Evolutionary conservation across 2,888 invertebrate species (phyloP).

Genomic region (Drosophila seclusa): DNA sequence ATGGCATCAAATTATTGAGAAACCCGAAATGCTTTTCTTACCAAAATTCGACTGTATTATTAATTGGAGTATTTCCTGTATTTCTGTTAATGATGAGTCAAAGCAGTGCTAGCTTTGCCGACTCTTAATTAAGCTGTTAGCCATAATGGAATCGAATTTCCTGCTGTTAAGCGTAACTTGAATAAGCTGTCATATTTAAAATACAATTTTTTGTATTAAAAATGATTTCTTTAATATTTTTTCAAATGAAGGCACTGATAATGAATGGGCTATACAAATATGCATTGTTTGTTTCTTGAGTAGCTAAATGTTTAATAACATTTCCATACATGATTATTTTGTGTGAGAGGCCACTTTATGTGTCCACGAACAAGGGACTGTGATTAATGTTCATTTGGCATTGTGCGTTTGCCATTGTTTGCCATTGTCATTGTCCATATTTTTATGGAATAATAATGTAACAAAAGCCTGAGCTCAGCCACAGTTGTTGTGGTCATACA

Average conservation of each 20-base stretch:
- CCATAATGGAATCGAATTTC: not conserved
- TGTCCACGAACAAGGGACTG: conserved; percentile 35
- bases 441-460: conserved; percentile 33
- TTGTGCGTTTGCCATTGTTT: conserved; percentile 64
- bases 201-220: not conserved
- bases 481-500: conserved; percentile 7
- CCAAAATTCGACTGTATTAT: conserved; percentile 13
- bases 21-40: conserved; percentile 23
- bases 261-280: not conserved
- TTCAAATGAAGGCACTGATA: not conserved
- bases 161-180: not conserved
- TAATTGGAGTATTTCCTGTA: conserved; percentile 17
- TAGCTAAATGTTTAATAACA: conserved; percentile 16
- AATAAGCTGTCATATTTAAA: not conserved
- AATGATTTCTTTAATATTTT: not conserved
- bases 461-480: conserved; percentile 24
- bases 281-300: not conserved
- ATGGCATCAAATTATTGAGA: conserved; percentile 60
- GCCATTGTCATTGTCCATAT: conserved; percentile 63
- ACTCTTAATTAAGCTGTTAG: not conserved
- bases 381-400: conserved; percentile 59
- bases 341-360: conserved; percentile 16
- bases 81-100: not conserved
- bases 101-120: not conserved
- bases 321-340: conserved; percentile 26